Evolutionary conservation across 2,888 invertebrate species (phyloP).

Genomic region (Machimus atricapillus): DNA sequence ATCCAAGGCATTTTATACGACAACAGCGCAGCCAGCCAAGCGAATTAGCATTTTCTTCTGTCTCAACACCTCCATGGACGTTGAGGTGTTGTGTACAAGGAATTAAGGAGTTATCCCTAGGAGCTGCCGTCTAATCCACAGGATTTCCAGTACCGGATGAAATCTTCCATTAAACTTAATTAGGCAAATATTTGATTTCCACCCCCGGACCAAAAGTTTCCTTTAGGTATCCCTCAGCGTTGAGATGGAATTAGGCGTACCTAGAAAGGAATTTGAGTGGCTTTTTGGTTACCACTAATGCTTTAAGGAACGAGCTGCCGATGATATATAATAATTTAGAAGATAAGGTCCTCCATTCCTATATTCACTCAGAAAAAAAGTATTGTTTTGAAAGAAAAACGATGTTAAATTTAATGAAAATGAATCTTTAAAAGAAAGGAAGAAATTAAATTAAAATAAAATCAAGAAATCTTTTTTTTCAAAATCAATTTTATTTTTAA

Average conservation of each 20-base stretch:
- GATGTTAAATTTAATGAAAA: no score
- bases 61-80: neutral
- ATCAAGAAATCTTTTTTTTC: no score
- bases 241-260: neutral
- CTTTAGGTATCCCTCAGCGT: neutral
- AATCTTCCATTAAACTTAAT: conserved; percentile 22
- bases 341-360: no score
- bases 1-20: neutral
- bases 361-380: no score
- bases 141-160: neutral
- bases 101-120: neutral
- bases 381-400: no score
- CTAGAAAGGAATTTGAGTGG: neutral
- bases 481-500: no score
- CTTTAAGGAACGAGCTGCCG: neutral
- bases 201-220: neutral
- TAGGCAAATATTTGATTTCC: conserved; percentile 29
- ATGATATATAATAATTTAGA: neutral
- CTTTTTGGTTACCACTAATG: neutral
- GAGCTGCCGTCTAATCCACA: neutral
- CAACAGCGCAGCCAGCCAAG: neutral
- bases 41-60: conserved; percentile 15
- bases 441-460: no score
- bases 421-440: no score
- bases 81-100: neutral